Percentiles rank a stretch among this genome's conserved stretches.
Evolutionary conservation across 2,113 vertebrate genomes (phyloP).

Genomic region (Engystomops pustulosus): DNA sequence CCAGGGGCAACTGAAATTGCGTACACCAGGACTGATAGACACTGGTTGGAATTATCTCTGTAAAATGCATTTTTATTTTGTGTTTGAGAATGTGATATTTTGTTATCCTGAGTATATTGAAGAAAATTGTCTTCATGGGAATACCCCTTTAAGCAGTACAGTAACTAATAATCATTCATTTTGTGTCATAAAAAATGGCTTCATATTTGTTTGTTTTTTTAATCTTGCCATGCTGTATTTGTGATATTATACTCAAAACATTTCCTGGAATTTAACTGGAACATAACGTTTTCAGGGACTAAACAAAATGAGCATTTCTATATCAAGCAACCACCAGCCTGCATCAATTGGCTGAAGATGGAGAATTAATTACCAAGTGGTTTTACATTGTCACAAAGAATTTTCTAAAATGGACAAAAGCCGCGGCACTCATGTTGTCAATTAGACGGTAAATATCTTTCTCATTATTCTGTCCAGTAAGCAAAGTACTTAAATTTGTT

Average conservation of each 20-base stretch:
- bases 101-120: too few species aligned
- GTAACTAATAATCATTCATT: too few species aligned
- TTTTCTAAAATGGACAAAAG: background rate
- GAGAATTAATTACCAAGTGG: background rate
- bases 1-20: too few species aligned
- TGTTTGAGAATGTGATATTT: too few species aligned
- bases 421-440: background rate
- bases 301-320: background rate
- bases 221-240: too few species aligned
- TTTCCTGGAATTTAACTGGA: slow-evolving; percentile 2
- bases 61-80: too few species aligned
- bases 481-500: slow-evolving; percentile 15
- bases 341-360: background rate
- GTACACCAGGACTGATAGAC: too few species aligned
- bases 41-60: too few species aligned
- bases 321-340: background rate
- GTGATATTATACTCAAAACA: background rate
- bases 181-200: too few species aligned
- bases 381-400: slow-evolving; percentile 4
- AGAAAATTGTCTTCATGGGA: too few species aligned
- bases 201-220: too few species aligned
- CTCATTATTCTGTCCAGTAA: background rate
- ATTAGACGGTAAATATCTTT: background rate
- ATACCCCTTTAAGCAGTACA: too few species aligned
- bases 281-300: background rate